Base-by-base conservation (phyloP, 1,140 invertebrate species). In the Trichonephila clavata region DNA sequence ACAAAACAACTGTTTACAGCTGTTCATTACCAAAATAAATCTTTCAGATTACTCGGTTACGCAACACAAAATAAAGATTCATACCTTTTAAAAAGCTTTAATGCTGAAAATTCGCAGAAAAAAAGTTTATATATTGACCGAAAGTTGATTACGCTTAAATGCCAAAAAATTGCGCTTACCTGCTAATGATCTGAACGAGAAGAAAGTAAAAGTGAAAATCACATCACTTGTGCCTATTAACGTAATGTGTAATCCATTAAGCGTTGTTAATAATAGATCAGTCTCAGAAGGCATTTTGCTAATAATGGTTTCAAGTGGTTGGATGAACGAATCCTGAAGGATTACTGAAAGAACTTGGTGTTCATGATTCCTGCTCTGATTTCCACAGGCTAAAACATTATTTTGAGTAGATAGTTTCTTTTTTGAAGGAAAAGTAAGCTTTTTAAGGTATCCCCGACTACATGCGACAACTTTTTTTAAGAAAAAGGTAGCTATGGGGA, bases 301-400 rank as follows among this genome's bases (percentile, higher is more conserved):
- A 77, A 39, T 77, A 77, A 77, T 77, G 71, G 71, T 39, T 77
- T 77, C 71, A 77, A 77, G 71, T 39, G 71, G 71, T 77, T 39
- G 71, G 71, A 39, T 77, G 32, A 77, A 77, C 18, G 71, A 77
- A 39, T 77, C 24, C 27, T 18, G 27, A 77, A 39, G 32, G 24
- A 39, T 39, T 77, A 27, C 14, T 77, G 71, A 77, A 32, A 20
- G 71, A 39, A 77, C 24, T 77, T 39, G 13, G 27, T 14, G 18
- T 13, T 5, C 71, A 39, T 3, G 7, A 39, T 32, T 77, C 27
- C 5, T 24, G 32, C 14, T 68, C n/a, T 68, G 65, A 68, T 68
- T 68, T 68, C 24, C n/a, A 68, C 13, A n/a, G 14, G 24, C n/a
- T 10, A 24, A 68, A 68, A 68, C n/a, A 21, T 27, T 68, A 24